Base-by-base conservation (phyloP, 2,888 invertebrate species). In the Dorcus parallelipipedus region DNA sequence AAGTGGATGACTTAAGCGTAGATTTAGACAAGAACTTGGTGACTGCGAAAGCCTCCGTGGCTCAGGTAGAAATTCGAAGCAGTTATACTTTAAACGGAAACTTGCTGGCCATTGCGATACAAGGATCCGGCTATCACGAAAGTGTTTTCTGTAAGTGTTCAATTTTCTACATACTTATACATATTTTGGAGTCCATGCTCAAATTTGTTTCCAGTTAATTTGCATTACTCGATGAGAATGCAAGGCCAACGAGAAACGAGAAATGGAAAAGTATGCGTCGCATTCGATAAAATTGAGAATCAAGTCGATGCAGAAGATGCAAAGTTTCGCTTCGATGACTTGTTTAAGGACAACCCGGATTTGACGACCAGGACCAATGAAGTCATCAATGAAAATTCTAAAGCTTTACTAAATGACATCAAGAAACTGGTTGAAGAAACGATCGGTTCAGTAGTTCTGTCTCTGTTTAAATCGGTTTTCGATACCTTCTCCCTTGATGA, bases 261-360 rank as follows among this genome's bases (percentile, higher is more conserved):
- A 7, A 42, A 42, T 1, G 42, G 42, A 14, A 42, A 42, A 42
- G 1, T 6, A 5, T 42, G 7, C 42, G 7, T 42, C 42, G 7
- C 10, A 7, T 42, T 5, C 8, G 55, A 48, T 9, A 62, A 65
- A 3, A 60, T 60, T 20, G 20, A 8, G 6, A 33, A 33, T 33
- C 26, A 33, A 33, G 7, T 33, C 3, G 51, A 62, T 10, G 63
- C 61, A 9, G 20, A 33, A 33, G 51, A 62, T n/a, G 63, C 62
- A 9, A 52, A 57, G 6, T 53, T 71, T 8, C 58, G 65, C 49
- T 65, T 71, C 52, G 61, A 65, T 14, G 64, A 69, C 42, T 51
- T 71, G 2, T 71, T 71, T 47, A 64, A 63, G 39, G 68, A 66
- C 3, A 69, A 71, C 61, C 55, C 64, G 43, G 63, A 67, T 49